Conservation (phyloP, 2,888 invertebrate genomes). For the Brenthis ino region DNA sequence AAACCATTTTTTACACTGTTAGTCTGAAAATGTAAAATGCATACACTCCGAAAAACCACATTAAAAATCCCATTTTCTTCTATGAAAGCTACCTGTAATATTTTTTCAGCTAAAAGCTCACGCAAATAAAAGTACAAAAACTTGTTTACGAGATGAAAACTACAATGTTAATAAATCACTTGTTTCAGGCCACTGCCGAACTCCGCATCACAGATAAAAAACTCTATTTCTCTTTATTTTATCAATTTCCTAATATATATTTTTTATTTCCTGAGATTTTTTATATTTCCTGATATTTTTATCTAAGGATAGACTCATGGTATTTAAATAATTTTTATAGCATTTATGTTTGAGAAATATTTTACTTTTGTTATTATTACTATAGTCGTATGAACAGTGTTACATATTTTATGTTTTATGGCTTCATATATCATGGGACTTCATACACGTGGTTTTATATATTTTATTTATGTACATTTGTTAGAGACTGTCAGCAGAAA, state of each 20-base stretch:
- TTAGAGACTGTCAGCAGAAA: too few species aligned
- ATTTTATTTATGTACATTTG: too few species aligned
- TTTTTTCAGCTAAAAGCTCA: slow-evolving; percentile 25
- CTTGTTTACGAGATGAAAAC: slow-evolving; percentile 29
- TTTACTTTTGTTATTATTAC: too few species aligned
- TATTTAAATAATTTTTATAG: too few species aligned
- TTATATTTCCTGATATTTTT: too few species aligned
- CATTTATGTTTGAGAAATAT: too few species aligned
- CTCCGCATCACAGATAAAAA: slow-evolving; percentile 73
- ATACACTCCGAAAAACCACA: slow-evolving; percentile 15
- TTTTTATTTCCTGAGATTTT: not conserved
- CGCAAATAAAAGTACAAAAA: slow-evolving; percentile 28
- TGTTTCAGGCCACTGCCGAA: slow-evolving; percentile 74
- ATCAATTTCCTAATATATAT: slow-evolving; percentile 41
- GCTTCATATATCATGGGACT: too few species aligned
- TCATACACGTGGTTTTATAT: too few species aligned
- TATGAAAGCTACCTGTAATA: slow-evolving; percentile 15
- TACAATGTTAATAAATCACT: slow-evolving; percentile 35
- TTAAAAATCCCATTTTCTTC: slow-evolving; percentile 23
- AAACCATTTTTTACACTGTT: slow-evolving; percentile 5
- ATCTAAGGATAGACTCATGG: too few species aligned
- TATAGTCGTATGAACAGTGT: too few species aligned
- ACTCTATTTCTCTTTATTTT: too few species aligned
- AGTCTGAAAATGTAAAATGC: slow-evolving; percentile 11
- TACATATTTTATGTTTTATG: too few species aligned